Conservation (phyloP, 2,888 invertebrate species). For the Drosophila subsilvestris region DNA sequence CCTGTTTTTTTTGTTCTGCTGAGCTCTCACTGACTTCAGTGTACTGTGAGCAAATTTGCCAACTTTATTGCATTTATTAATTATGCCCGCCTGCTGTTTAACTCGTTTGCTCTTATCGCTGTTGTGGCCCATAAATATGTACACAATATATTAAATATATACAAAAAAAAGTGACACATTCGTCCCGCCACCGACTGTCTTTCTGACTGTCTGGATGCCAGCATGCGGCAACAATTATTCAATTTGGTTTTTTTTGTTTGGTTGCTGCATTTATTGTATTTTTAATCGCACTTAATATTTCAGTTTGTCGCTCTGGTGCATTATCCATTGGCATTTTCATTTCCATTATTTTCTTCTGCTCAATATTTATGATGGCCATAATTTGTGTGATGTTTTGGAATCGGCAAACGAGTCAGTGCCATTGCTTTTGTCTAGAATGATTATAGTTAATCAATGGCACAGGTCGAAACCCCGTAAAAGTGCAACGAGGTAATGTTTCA, state of each 20-base stretch:
- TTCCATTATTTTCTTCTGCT: conserved; percentile 45
- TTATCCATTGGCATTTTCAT: conserved; percentile 40
- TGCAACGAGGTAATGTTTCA: conserved; percentile 19
- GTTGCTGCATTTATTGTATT: conserved; percentile 39
- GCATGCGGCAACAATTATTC: conserved; percentile 32
- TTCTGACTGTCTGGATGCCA: background rate
- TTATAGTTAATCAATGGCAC: conserved; percentile 39
- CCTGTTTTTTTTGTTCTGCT: conserved; percentile 8
- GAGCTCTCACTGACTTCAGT: conserved; percentile 6
- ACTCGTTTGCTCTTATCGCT: conserved; percentile 41
- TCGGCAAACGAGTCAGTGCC: background rate
- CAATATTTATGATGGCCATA: conserved; percentile 74
- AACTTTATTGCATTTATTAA: conserved; percentile 46
- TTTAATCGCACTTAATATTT: conserved; percentile 61
- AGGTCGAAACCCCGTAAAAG: background rate
- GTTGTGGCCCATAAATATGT: conserved; percentile 29
- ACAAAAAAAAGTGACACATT: conserved; percentile 25
- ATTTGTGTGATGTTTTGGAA: conserved; percentile 36
- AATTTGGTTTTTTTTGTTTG: conserved; percentile 29
- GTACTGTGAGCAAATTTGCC: conserved; percentile 36
- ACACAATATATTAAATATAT: conserved; percentile 28
- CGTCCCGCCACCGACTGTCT: background rate
- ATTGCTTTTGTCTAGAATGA: conserved; percentile 18
- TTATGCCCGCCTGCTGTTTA: conserved; percentile 39
- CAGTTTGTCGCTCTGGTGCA: conserved; percentile 53